Conservation (phyloP, 2,888 invertebrate genomes). For the Exocentrus adspersus region DNA sequence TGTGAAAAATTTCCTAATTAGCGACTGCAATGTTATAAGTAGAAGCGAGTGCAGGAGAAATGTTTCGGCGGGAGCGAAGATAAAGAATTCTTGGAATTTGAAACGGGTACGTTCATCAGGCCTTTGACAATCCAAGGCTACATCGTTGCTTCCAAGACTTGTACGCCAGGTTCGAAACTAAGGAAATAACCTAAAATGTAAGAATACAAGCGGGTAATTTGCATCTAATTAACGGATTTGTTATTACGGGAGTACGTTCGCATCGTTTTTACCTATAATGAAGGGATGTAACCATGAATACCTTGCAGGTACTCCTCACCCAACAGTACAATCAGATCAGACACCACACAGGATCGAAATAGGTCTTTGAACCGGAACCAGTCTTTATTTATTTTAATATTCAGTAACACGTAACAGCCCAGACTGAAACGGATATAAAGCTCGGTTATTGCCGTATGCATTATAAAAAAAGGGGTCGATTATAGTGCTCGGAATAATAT, state of each 20-base stretch:
- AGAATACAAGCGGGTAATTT: constrained; percentile 4
- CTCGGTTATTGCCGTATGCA: neutral
- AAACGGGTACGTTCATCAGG: constrained; percentile 55
- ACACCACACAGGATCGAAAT: neutral
- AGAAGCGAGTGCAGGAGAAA: constrained; percentile 32
- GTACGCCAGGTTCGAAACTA: constrained; percentile 4
- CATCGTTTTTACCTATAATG: too few relatives aligned
- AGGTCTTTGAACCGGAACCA: neutral
- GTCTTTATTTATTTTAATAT: neutral
- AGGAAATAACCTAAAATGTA: constrained; percentile 7
- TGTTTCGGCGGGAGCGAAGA: constrained; percentile 45
- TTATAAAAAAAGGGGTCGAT: too few relatives aligned
- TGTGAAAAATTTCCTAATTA: constrained; percentile 41
- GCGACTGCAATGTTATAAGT: constrained; percentile 23
- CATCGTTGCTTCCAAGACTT: constrained; percentile 25
- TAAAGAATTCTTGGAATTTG: constrained; percentile 53
- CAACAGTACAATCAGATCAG: too few relatives aligned
- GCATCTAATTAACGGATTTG: neutral
- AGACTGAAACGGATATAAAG: neutral
- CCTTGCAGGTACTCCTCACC: too few relatives aligned
- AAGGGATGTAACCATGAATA: too few relatives aligned
- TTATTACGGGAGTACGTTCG: too few relatives aligned
- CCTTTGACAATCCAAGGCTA: constrained; percentile 55
- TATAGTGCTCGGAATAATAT: too few relatives aligned
- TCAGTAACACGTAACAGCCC: neutral